Conservation (phyloP, 1,140 invertebrate genomes). For the Ruditapes philippinarum region DNA sequence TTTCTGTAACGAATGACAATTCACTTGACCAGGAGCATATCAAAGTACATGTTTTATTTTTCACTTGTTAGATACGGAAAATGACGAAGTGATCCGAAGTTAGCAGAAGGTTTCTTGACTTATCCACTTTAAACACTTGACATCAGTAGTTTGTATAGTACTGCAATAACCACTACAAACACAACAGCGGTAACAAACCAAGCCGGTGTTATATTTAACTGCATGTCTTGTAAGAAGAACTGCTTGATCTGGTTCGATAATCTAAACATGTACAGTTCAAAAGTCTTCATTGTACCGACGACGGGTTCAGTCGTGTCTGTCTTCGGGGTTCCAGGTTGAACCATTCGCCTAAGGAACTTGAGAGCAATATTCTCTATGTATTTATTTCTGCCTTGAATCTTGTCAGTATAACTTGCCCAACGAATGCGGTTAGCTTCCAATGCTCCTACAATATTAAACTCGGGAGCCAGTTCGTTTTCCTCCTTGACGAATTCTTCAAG, state of each 20-base stretch:
- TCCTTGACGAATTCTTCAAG: background rate
- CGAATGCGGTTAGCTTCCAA: background rate
- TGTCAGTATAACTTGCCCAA: conserved; percentile 36
- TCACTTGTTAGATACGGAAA: too few relatives aligned
- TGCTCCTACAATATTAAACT: conserved; percentile 38
- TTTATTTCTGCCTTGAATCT: background rate
- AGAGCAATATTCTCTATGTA: conserved; percentile 48
- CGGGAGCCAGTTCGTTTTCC: background rate
- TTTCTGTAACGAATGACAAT: too few relatives aligned
- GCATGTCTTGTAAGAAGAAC: background rate
- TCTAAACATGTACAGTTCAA: background rate
- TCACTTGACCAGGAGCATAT: too few relatives aligned
- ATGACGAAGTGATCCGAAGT: too few relatives aligned
- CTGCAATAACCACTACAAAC: background rate
- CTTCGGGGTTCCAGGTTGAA: background rate
- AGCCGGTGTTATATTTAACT: background rate
- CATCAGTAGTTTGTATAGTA: conserved; percentile 8
- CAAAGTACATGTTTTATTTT: too few relatives aligned
- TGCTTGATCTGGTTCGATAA: background rate
- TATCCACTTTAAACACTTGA: too few relatives aligned
- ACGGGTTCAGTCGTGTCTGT: background rate
- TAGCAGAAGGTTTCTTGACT: too few relatives aligned
- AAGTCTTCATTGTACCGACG: background rate
- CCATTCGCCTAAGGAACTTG: conserved; percentile 28
- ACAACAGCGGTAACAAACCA: background rate